A percentile compares a stretch with the other conserved stretches of the same genome.
Conservation (phyloP, 2,888 invertebrate genomes). For the Falcaria lacertinaria region DNA sequence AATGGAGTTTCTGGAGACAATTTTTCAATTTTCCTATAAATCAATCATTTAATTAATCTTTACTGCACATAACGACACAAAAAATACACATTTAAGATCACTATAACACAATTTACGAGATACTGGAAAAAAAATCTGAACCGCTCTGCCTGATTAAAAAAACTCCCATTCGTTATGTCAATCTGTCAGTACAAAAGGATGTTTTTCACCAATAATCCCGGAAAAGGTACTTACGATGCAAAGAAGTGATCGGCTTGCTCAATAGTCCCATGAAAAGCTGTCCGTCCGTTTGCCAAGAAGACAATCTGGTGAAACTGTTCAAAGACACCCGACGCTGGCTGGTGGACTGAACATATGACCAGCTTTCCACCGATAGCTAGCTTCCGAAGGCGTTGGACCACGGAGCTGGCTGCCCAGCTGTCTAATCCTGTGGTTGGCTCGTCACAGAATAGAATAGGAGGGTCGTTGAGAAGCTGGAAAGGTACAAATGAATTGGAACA, state of each 20-base stretch:
- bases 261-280: conserved; percentile 89
- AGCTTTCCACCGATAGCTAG: conserved; percentile 85
- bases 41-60: no score
- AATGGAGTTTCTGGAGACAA: no score
- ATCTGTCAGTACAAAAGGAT: no score
- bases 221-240: conserved; percentile 75
- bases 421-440: conserved; percentile 96
- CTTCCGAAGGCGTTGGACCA: conserved; percentile 84
- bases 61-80: no score
- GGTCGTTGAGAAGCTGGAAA: conserved; percentile 89
- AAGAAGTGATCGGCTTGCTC: conserved; percentile 84
- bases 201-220: not conserved
- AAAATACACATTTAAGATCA: no score
- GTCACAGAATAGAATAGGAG: conserved; percentile 93
- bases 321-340: conserved; percentile 92
- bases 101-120: no score
- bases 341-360: conserved; percentile 93
- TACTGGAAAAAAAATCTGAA: no score
- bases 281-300: conserved; percentile 87
- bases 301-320: conserved; percentile 90
- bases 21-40: no score
- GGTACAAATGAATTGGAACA: no score
- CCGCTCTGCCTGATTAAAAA: no score
- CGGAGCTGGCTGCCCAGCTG: conserved; percentile 91
- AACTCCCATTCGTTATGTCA: no score